A percentile compares a stretch with the other conserved stretches of the same genome.
Evolutionary conservation across 2,113 vertebrate species (phyloP).

Genomic region (Grallaria varia): DNA sequence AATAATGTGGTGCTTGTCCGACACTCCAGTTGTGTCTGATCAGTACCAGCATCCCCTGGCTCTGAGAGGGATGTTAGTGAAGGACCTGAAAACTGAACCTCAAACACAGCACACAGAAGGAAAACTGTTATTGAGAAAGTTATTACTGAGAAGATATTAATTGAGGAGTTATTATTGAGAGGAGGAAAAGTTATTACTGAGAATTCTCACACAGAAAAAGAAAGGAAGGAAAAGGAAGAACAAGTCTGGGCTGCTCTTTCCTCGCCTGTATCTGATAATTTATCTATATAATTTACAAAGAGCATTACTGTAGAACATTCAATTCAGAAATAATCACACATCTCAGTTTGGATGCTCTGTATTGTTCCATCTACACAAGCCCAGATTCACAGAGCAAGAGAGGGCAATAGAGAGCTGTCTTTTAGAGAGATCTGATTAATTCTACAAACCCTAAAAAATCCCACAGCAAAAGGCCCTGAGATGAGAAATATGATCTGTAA

Average conservation of each 20-base stretch:
- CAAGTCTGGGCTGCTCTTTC: neutral
- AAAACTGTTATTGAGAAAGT: neutral
- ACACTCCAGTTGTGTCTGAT: neutral
- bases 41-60: neutral
- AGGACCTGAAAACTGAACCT: neutral
- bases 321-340: neutral
- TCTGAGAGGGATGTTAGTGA: accelerated
- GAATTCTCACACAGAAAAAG: neutral
- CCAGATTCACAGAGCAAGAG: constrained; percentile 38
- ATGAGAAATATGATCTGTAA: neutral
- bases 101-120: neutral
- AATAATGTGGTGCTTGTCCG: neutral
- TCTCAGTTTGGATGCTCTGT: accelerated
- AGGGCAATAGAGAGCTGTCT: constrained; percentile 61
- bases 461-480: neutral
- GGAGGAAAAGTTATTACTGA: neutral
- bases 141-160: neutral
- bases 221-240: neutral
- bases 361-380: neutral
- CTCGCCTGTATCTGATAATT: neutral
- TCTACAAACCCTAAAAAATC: neutral
- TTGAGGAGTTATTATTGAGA: neutral
- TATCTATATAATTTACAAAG: neutral
- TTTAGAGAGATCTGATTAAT: neutral
- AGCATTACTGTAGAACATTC: neutral